Conservation (phyloP, 1,140 invertebrate genomes). For the Drosophila eugracilis region DNA sequence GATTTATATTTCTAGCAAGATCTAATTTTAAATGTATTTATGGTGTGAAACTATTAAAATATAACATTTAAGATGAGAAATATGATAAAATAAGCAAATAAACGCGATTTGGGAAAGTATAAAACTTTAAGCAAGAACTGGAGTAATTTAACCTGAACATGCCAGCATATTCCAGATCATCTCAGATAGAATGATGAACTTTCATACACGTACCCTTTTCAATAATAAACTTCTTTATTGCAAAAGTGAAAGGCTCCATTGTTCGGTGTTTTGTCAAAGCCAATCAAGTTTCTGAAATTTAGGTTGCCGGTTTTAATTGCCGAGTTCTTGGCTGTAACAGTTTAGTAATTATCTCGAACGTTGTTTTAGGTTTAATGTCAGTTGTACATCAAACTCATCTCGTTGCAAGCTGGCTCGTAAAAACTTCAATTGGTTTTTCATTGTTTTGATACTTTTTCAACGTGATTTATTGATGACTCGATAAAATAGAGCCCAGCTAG, state of each 20-base stretch:
- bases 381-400: conserved; percentile 51
- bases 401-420: conserved; percentile 27
- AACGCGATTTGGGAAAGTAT: too few relatives aligned
- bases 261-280: conserved; percentile 18
- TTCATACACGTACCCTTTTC: conserved; percentile 7
- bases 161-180: conserved; percentile 10
- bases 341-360: conserved; percentile 48
- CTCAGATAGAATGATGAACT: conserved; percentile 1
- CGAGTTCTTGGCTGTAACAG: conserved; percentile 23
- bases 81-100: too few relatives aligned
- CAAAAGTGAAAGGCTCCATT: conserved; percentile 59
- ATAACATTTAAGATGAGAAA: too few relatives aligned
- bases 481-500: conserved; percentile 33
- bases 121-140: not conserved
- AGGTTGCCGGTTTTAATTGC: conserved; percentile 59
- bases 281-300: conserved; percentile 49
- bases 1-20: too few relatives aligned
- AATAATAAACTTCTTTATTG: conserved; percentile 12
- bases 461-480: conserved; percentile 45
- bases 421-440: conserved; percentile 40
- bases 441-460: conserved; percentile 11
- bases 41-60: too few relatives aligned
- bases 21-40: too few relatives aligned
- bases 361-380: conserved; percentile 64
- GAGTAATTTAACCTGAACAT: conserved; percentile 10